phyloP scores from a whole-genome alignment of 2,797 vertebrate species.

The Lagodon rhomboides region DNA sequence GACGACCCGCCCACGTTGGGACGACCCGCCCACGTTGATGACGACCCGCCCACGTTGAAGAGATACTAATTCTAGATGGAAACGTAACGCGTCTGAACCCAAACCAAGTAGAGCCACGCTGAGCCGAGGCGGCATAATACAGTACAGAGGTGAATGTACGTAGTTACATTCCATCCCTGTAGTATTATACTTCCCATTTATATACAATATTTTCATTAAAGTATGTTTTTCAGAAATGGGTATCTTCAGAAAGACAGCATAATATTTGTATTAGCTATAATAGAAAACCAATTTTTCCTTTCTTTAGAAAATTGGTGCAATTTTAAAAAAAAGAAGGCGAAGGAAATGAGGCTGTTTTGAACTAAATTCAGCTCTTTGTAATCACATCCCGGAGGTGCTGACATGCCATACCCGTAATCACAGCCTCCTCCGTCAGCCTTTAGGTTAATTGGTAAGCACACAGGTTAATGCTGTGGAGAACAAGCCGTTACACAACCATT shows the following conservation, averaged over 20 bases:
- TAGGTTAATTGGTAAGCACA: not conserved
- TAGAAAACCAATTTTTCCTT: not conserved
- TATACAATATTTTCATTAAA: not conserved
- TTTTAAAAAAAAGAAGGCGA: not conserved
- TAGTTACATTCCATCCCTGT: not conserved
- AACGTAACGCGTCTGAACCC: too few species aligned
- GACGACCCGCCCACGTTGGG: too few species aligned
- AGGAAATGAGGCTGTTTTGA: not conserved
- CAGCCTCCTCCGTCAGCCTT: not conserved
- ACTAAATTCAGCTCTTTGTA: not conserved
- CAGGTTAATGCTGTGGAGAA: not conserved
- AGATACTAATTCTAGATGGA: too few species aligned
- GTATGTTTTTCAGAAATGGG: not conserved
- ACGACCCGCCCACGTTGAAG: too few species aligned
- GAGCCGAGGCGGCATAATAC: too few species aligned
- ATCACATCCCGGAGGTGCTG: not conserved
- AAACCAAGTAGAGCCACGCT: too few species aligned
- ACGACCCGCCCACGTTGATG: too few species aligned
- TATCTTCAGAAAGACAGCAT: too few species aligned
- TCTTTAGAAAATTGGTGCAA: not conserved
- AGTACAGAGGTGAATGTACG: too few species aligned
- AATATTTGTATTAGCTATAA: not conserved
- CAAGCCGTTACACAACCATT: not conserved
- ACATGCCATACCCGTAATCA: not conserved
- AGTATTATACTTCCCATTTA: not conserved